These are phyloP conservation scores for Apamea sordens DNA, from an alignment of 2,888 invertebrate genomes.

Conservation along the genomic window DNA sequence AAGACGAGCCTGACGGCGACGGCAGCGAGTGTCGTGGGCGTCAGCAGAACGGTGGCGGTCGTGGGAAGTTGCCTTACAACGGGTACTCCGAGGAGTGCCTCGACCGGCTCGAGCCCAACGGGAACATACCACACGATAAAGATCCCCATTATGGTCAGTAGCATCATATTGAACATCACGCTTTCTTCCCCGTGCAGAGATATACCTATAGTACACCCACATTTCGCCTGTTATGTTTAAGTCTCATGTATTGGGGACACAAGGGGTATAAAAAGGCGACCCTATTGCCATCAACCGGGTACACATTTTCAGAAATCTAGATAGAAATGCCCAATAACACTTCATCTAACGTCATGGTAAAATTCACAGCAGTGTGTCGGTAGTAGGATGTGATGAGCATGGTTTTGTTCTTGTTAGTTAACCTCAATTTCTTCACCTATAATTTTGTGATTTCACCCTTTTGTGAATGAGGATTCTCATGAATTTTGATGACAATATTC, in stretches of 20 bases:
- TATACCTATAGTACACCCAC: not conserved
- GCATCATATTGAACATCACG: not conserved
- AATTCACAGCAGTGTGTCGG: not conserved
- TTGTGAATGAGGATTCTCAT: conserved; percentile 7
- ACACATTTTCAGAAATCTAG: not conserved
- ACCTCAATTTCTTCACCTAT: not conserved
- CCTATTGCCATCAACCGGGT: no score
- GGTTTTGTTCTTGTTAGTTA: not conserved
- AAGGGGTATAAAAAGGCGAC: not conserved
- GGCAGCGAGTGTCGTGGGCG: conserved; percentile 86
- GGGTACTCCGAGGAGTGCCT: conserved; percentile 98
- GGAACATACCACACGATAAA: conserved; percentile 97
- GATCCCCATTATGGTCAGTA: conserved; percentile 91
- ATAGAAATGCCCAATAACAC: not conserved
- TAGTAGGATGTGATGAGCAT: not conserved
- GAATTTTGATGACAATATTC: conserved; percentile 26
- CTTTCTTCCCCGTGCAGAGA: not conserved
- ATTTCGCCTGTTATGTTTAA: not conserved
- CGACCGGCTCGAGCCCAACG: conserved; percentile 97
- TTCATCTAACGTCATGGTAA: not conserved
- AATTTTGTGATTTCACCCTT: conserved; percentile 11
- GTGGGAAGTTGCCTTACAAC: conserved; percentile 96
- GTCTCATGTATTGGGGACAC: not conserved
- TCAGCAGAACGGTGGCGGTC: conserved; percentile 91
- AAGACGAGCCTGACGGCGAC: conserved; percentile 95